A percentile compares a stretch with the other conserved stretches of the same genome.
Conservation (phyloP, 2,113 vertebrate species). For the Strix aluco region DNA sequence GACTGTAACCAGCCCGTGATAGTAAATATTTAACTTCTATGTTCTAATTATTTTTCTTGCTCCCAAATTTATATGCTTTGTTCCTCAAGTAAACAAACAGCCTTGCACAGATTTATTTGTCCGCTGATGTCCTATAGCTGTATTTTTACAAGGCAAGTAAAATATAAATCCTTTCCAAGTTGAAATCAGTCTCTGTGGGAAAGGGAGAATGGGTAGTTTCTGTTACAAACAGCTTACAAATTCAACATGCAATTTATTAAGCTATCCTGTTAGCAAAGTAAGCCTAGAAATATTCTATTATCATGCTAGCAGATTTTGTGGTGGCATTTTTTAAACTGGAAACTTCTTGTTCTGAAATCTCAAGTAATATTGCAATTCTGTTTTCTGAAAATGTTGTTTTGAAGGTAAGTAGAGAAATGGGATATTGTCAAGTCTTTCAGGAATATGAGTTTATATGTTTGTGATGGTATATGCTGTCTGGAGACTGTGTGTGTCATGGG, state of each 20-base stretch:
- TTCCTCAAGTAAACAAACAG: background rate
- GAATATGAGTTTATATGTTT: background rate
- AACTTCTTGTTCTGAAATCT: background rate
- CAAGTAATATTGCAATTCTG: background rate
- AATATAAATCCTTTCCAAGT: background rate
- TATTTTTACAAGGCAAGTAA: background rate
- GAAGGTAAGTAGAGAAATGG: background rate
- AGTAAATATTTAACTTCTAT: background rate
- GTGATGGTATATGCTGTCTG: background rate
- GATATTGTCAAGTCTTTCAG: background rate
- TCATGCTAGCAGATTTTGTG: background rate
- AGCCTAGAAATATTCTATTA: background rate
- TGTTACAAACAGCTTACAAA: background rate
- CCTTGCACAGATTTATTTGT: background rate
- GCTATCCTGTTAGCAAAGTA: background rate
- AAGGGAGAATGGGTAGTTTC: background rate
- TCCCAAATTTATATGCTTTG: background rate
- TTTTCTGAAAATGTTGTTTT: background rate
- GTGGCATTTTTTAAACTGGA: background rate
- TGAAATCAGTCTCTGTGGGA: background rate
- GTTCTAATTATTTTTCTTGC: background rate
- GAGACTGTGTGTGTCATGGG: rapidly evolving
- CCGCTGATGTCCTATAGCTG: background rate
- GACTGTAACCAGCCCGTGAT: background rate
- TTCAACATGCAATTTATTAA: background rate